A percentile compares a stretch with the other conserved stretches of the same genome.
phyloP scores from a whole-genome alignment of 2,888 invertebrate genomes.

The Macaria liturata region DNA sequence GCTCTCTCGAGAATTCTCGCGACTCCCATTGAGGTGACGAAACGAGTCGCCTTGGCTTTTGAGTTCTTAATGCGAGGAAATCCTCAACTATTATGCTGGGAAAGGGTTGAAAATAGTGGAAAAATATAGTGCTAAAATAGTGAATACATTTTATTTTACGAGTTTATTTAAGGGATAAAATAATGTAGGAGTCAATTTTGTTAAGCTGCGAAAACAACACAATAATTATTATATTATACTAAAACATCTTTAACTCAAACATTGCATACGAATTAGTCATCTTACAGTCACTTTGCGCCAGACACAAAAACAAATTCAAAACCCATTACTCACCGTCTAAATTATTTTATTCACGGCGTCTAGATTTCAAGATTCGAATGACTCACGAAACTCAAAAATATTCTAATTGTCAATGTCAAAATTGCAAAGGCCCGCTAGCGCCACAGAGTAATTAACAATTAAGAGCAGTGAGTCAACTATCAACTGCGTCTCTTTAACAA shows the following conservation, averaged over 20 bases:
- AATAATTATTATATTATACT: too few relatives aligned
- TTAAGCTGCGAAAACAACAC: neutral
- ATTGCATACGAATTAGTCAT: conserved; percentile 3
- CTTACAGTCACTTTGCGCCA: neutral
- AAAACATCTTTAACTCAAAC: too few relatives aligned
- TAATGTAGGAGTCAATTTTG: neutral
- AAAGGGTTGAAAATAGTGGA: neutral
- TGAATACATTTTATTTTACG: too few relatives aligned
- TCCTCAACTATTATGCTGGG: too few relatives aligned
- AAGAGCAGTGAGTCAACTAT: conserved; percentile 49
- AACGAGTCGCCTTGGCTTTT: conserved; percentile 19
- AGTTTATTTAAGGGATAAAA: neutral
- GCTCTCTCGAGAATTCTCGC: conserved; percentile 37
- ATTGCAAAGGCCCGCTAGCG: conserved; percentile 30
- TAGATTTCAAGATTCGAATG: conserved; percentile 25
- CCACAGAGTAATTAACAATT: conserved; percentile 28
- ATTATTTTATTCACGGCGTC: conserved; percentile 24
- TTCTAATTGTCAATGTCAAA: conserved; percentile 3
- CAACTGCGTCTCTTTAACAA: conserved; percentile 15
- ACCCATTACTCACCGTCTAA: conserved; percentile 15
- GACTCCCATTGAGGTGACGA: conserved; percentile 34
- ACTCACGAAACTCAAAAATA: conserved; percentile 5
- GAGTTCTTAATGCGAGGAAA: conserved; percentile 11
- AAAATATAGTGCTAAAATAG: neutral
- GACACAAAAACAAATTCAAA: neutral